Evolutionary conservation across 2,113 vertebrate species (phyloP).

Genomic region (Montifringilla adamsi): DNA sequence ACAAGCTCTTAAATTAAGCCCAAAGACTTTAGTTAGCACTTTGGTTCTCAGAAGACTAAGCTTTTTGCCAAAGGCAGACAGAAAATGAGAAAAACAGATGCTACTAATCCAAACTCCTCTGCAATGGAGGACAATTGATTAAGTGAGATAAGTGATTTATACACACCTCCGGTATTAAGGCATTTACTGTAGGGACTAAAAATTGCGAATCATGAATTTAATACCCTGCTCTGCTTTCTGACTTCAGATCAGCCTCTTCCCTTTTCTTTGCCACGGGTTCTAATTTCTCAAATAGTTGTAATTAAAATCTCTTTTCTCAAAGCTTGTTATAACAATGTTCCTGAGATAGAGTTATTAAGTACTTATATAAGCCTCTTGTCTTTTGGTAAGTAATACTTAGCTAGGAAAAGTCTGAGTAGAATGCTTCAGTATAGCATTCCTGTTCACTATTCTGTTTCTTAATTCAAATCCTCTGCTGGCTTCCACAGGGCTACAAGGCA

Average conservation of each 20-base stretch:
- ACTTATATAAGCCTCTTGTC: background rate
- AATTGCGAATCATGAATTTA: background rate
- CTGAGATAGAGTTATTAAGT: background rate
- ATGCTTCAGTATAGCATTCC: background rate
- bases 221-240: background rate
- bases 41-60: conserved; percentile 35
- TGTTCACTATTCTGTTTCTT: background rate
- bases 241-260: background rate
- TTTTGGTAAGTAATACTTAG: background rate
- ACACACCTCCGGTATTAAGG: background rate
- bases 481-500: background rate
- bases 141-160: conserved; percentile 44
- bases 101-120: conserved; percentile 15
- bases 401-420: background rate
- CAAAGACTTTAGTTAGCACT: conserved; percentile 54
- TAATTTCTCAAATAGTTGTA: background rate
- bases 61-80: conserved; percentile 45
- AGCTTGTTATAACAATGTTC: background rate
- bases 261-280: background rate
- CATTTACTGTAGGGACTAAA: background rate
- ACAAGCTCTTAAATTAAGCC: conserved; percentile 53
- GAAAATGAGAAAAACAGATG: conserved; percentile 54
- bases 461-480: background rate
- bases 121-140: conserved; percentile 42
- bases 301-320: conserved; percentile 16